These are phyloP conservation scores for Drosophila seclusa DNA, from an alignment of 2,888 invertebrate species.

Conservation along the genomic window DNA sequence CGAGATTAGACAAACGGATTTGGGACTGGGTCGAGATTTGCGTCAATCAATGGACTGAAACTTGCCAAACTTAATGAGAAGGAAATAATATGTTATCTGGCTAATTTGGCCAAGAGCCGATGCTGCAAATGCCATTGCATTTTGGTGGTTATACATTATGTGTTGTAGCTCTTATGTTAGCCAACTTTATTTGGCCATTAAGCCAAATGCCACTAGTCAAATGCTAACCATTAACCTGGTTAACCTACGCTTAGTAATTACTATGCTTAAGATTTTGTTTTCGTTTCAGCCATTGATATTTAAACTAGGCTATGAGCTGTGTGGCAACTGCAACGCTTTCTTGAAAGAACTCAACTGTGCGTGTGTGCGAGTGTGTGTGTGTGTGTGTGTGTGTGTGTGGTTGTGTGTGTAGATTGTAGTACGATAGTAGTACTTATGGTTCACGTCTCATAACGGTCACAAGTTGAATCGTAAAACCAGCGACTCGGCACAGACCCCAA, in stretches of 20 bases:
- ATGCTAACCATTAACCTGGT: conserved; percentile 69
- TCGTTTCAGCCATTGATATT: conserved; percentile 29
- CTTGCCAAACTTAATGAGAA: neutral
- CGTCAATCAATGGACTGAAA: neutral
- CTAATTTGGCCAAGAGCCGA: neutral
- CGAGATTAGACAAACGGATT: neutral
- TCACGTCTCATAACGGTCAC: conserved; percentile 65
- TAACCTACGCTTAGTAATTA: conserved; percentile 48
- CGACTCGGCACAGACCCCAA: conserved; percentile 65
- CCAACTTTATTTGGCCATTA: conserved; percentile 8
- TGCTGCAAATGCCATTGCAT: neutral
- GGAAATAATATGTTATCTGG: neutral
- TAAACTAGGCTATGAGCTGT: conserved; percentile 34
- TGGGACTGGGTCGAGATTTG: neutral
- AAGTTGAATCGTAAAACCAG: conserved; percentile 64
- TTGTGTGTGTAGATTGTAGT: conserved; percentile 13
- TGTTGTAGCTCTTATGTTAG: conserved; percentile 9
- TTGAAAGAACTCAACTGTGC: conserved; percentile 57
- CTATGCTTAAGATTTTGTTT: conserved; percentile 14
- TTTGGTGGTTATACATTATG: neutral
- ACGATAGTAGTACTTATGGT: conserved; percentile 34
- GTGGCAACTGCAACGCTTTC: conserved; percentile 26
- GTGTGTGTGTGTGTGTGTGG: conserved; percentile 28
- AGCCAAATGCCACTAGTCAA: conserved; percentile 23
- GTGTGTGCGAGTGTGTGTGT: conserved; percentile 19